Evolutionary conservation across 2,113 vertebrate species (phyloP), one percentile per base, ranked within the genome.

Genomic region (Protomyctophum bolini): DNA sequence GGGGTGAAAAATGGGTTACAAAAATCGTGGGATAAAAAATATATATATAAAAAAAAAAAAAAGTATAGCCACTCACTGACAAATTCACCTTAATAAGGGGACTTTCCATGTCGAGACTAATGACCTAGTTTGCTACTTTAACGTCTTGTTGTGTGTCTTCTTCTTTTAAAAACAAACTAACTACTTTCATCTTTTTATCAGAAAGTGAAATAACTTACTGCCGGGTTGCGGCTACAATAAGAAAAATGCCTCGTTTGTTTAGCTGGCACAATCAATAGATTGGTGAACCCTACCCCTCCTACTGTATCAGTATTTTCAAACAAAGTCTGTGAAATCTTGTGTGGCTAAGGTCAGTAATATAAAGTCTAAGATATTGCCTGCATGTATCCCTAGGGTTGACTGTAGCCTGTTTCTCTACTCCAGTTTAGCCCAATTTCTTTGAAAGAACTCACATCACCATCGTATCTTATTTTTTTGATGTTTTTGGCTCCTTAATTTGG

Each of bases 161-260:
- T 60, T 9, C 58, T 60, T 60, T 52, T 52, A 52, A 9, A 52
- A 52, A 52, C 50, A 52, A 52, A n/a, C n/a, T n/a, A 58, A 29
- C 57, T 58, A 29, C 57, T 58, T 58, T 58, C 57, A 58, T 58
- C 57, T 58, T 58, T 58, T 33, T 8, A 58, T 29, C 50, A 52
- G 15, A 58, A 58, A 58, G 57, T 58, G 5, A 58, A 58, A 58
- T 6, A 29, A 12, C 14, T 21, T 4, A 58, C 21, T 58, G 6
- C n/a, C n/a, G n/a, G n/a, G n/a, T n/a, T n/a, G n/a, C n/a, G n/a
- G 6, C 21, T 58, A 7, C 9, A 58, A 58, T 29, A 58, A 33
- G 57, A 58, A 58, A 58, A 6, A 6, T 33, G 6, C 15, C 8
- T 28, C 8, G 6, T 28, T 58, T 58, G 8, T 58, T 58, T 58